These are phyloP conservation scores for Vanessa tameamea DNA, from an alignment of 1,140 invertebrate genomes.

Conservation along the genomic window DNA sequence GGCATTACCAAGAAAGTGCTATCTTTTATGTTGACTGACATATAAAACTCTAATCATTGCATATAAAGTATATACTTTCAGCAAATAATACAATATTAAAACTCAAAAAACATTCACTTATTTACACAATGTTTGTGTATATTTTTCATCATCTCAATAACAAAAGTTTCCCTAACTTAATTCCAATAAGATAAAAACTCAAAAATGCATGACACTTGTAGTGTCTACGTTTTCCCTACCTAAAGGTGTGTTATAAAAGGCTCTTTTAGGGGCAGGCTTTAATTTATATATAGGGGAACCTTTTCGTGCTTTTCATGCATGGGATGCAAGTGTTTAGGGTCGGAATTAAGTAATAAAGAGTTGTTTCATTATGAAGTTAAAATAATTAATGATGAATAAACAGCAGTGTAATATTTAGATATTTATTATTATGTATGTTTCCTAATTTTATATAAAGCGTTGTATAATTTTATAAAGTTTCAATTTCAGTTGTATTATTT, in stretches of 20 bases:
- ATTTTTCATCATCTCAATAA: neutral
- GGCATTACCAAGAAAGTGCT: neutral
- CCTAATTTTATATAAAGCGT: neutral
- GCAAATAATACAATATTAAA: too few species aligned
- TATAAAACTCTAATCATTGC: too few species aligned
- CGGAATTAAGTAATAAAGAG: too few species aligned
- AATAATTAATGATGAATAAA: neutral
- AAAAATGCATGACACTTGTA: slow-evolving; percentile 15
- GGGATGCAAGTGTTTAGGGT: neutral
- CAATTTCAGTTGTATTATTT: neutral
- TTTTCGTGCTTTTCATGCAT: neutral
- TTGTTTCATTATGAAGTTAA: too few species aligned
- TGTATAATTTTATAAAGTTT: neutral
- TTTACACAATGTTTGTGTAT: too few species aligned
- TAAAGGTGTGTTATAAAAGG: neutral
- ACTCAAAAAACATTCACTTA: too few species aligned
- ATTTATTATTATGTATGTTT: neutral
- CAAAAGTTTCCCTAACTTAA: neutral
- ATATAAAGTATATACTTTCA: too few species aligned
- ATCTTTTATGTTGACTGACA: neutral
- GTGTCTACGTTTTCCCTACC: slow-evolving; percentile 22
- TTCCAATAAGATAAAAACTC: slow-evolving; percentile 32
- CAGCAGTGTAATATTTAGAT: neutral
- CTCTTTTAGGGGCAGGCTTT: neutral
- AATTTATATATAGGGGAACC: neutral